Percentiles rank a stretch among this genome's conserved stretches.
Evolutionary conservation across 2,888 invertebrate species (phyloP).

Genomic region (Bugula neritina): DNA sequence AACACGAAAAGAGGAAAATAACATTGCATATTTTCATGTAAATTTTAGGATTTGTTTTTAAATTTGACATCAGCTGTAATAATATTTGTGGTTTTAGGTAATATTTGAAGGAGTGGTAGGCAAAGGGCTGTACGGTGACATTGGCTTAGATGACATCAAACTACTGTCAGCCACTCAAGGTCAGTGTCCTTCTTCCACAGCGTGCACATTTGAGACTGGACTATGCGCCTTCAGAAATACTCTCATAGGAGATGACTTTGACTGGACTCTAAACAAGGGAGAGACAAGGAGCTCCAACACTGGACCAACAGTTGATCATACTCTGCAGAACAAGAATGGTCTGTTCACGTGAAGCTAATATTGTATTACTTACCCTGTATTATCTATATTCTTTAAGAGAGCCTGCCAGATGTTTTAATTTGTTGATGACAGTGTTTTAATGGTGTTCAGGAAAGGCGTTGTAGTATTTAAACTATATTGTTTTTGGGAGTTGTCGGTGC

Average conservation of each 20-base stretch:
- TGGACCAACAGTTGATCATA: slow-evolving; percentile 43
- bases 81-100: slow-evolving; percentile 32
- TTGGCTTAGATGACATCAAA: slow-evolving; percentile 43
- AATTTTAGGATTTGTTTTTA: no score
- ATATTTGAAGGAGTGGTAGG: slow-evolving; percentile 46
- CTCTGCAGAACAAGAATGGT: slow-evolving; percentile 30
- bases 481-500: no score
- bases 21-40: no score
- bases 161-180: slow-evolving; percentile 17
- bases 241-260: slow-evolving; percentile 36
- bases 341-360: background rate
- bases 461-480: no score
- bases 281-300: slow-evolving; percentile 33
- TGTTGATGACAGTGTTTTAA: no score
- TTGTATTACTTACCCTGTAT: no score
- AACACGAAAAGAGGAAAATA: no score
- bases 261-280: slow-evolving; percentile 41
- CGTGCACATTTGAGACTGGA: slow-evolving; percentile 43
- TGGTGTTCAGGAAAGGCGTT: no score
- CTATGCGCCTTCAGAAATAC: slow-evolving; percentile 42
- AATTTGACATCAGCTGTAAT: no score
- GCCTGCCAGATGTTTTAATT: no score
- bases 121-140: slow-evolving; percentile 40
- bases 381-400: no score
- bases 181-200: background rate